Evolutionary conservation across 2,888 invertebrate species (phyloP).

Genomic region (Diaperis boleti): DNA sequence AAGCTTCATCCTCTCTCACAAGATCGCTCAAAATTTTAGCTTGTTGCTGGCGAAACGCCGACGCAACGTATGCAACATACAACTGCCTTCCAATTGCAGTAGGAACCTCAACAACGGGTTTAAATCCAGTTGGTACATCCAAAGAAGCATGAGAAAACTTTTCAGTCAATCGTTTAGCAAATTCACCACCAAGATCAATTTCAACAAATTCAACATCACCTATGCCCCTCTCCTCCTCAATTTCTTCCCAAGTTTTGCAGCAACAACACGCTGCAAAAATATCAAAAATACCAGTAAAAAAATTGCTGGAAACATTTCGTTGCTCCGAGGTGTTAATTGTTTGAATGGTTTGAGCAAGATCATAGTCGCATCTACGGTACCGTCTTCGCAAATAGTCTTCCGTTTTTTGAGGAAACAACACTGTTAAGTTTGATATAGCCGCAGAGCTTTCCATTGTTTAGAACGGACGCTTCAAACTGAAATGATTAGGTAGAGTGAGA

Average conservation of each 20-base stretch:
- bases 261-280: background rate
- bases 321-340: no score
- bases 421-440: no score
- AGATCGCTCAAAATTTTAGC: constrained; percentile 70
- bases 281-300: background rate
- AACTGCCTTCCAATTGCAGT: constrained; percentile 74
- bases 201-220: background rate
- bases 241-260: background rate
- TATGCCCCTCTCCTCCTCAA: background rate
- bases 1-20: constrained; percentile 76
- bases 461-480: no score
- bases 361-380: no score
- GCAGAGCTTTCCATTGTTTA: no score
- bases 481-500: no score
- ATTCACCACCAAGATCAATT: background rate
- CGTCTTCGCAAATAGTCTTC: no score
- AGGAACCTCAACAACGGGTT: constrained; percentile 76
- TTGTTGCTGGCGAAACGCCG: constrained; percentile 76
- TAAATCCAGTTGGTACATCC: constrained; percentile 68
- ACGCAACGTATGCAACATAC: constrained; percentile 79
- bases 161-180: background rate
- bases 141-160: background rate
- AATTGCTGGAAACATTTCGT: no score
- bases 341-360: no score
- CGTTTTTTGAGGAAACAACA: no score